These are phyloP conservation scores for Pheucticus melanocephalus DNA, from an alignment of 2,113 vertebrate species.

Conservation along the genomic window DNA sequence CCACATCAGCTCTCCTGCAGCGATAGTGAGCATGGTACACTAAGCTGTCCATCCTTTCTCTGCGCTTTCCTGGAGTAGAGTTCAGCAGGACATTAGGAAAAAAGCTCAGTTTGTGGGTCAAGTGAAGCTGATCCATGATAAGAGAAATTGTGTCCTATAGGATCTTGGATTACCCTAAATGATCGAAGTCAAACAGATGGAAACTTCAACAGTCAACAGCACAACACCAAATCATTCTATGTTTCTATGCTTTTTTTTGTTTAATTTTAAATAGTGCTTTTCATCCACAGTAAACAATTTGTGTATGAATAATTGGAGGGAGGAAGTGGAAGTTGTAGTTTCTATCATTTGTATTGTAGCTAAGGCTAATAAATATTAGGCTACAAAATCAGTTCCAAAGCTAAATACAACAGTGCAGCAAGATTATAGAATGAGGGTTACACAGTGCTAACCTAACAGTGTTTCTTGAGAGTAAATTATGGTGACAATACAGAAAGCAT, in stretches of 20 bases:
- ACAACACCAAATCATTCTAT: background rate
- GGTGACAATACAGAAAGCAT: background rate
- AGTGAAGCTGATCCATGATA: accelerated
- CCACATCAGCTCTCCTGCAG: background rate
- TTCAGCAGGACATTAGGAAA: background rate
- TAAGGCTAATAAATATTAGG: background rate
- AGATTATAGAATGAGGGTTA: background rate
- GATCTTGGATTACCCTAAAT: background rate
- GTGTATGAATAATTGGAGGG: background rate
- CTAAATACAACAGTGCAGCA: background rate
- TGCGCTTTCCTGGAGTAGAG: accelerated
- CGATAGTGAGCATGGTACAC: background rate
- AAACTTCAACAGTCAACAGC: background rate
- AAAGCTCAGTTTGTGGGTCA: background rate
- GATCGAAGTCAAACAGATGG: background rate
- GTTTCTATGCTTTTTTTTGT: background rate
- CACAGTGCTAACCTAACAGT: background rate
- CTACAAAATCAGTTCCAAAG: background rate
- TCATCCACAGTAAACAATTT: background rate
- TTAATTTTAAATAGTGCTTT: background rate
- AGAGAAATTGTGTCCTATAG: background rate
- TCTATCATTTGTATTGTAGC: background rate
- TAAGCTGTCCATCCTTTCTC: background rate
- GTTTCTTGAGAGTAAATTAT: background rate
- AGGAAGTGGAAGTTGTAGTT: background rate